Evolutionary conservation across 2,888 invertebrate genomes (phyloP), one percentile per base, ranked within the genome.

Genomic region (Acleris emargana): DNA sequence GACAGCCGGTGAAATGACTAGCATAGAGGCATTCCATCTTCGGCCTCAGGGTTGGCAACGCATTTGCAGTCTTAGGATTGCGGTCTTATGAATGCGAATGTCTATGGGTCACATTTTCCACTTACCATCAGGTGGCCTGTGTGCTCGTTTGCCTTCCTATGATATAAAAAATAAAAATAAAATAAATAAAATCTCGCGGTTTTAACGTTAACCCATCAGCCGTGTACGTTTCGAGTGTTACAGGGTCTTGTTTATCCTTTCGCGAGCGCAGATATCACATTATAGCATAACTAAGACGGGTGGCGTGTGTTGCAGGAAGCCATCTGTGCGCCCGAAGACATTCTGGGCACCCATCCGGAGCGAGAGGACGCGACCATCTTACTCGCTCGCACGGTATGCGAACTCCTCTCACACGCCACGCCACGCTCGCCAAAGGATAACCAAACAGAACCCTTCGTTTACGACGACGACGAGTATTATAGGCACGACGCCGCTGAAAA

Each of bases 251-350:
- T 82, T 83, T 86, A 88, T 87, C 83, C 81, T 83, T 80, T 84
- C 74, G 83, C 82, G 83, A 83, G 84, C 77, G 76, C 70, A 68
- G 69, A 62, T 64, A 67, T 76, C 71, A 72, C 63, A 71, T 68
- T 73, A 73, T 78, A 76, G 68, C 72, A 77, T 79, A 81, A 83
- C 83, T 86, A 87, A 87, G 84, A 81, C 77, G 88, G 87, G 89
- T 93, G 93, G 93, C 93, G 93, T 93, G 93, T 94, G 94, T 94
- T 94, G 94, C 94, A 94, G 94, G 94, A 94, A 91, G 91, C 89
- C 89, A 89, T 94, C 89, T 94, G 94, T 90, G 93, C 93, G 91
- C 91, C 94, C 87, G 93, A 92, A 82, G 94, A 94, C 83, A 86
- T 94, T 83, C 90, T 94, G 87, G 89, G 86, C 82, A 80, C 76